Evolutionary conservation across 1,140 invertebrate genomes (phyloP).

Genomic region (Diplogasteroides magnus): DNA sequence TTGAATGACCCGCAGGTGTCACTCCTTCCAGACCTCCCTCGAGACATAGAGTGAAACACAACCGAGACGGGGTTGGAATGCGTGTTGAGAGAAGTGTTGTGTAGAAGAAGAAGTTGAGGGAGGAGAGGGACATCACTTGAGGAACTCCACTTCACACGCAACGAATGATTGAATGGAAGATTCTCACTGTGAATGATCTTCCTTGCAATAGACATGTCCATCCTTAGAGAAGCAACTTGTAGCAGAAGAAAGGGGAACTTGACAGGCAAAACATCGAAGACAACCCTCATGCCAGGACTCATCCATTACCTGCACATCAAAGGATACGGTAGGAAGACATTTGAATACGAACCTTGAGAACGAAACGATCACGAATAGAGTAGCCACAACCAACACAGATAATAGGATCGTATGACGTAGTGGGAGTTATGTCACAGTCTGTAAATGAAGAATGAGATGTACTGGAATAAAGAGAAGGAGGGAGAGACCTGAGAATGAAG

Average conservation of each 20-base stretch:
- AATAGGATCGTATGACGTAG: not conserved
- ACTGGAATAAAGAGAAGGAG: not conserved
- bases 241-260: conserved; percentile 16
- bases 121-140: not conserved
- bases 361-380: conserved; percentile 8
- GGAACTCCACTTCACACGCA: not conserved
- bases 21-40: not conserved
- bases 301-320: conserved; percentile 22
- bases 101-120: not conserved
- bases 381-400: conserved; percentile 11
- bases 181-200: conserved; percentile 33
- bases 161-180: not conserved
- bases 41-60: not conserved
- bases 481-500: not conserved
- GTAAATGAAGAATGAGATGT: not conserved
- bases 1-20: too few species aligned
- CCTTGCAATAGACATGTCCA: conserved; percentile 31
- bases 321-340: not conserved
- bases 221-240: conserved; percentile 33
- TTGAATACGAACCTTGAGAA: conserved; percentile 11
- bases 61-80: not conserved
- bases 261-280: conserved; percentile 28
- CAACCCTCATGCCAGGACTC: conserved; percentile 31
- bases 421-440: not conserved
- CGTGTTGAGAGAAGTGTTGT: too few species aligned